Conservation (phyloP, 2,888 invertebrate genomes). For the Leucophora obtusa region DNA sequence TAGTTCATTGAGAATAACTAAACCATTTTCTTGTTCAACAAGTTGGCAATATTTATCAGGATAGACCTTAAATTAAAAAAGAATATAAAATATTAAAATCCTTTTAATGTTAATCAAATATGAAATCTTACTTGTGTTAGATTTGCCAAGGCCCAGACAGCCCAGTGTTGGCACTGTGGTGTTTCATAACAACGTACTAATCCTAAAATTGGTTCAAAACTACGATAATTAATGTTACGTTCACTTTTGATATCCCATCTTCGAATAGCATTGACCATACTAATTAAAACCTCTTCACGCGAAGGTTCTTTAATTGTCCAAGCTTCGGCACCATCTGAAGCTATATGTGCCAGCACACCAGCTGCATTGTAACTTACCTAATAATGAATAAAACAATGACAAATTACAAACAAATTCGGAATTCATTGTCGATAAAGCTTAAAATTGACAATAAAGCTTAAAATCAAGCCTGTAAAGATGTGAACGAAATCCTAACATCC, state of each 20-base stretch:
- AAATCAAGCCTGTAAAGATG: too few relatives aligned
- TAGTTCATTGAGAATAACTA: conserved; percentile 85
- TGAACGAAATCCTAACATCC: too few relatives aligned
- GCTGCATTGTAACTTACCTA: conserved; percentile 96
- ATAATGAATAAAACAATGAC: not conserved
- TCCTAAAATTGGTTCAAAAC: conserved; percentile 95
- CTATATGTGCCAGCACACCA: conserved; percentile 96
- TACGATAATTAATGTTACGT: conserved; percentile 97
- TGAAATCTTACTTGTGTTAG: conserved; percentile 83
- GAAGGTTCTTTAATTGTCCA: conserved; percentile 89
- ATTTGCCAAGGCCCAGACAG: conserved; percentile 98
- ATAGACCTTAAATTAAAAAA: conserved; percentile 80
- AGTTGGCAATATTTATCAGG: conserved; percentile 94
- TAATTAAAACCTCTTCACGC: conserved; percentile 84
- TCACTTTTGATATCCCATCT: conserved; percentile 92
- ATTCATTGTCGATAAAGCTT: too few relatives aligned
- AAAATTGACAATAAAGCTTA: too few relatives aligned
- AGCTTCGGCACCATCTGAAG: conserved; percentile 90
- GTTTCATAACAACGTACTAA: conserved; percentile 90
- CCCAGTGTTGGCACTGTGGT: conserved; percentile 96
- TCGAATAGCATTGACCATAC: conserved; percentile 90
- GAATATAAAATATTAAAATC: not conserved
- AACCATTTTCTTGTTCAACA: conserved; percentile 91
- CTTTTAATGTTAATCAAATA: not conserved
- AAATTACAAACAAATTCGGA: too few relatives aligned